These are phyloP conservation scores for Pangasius djambal DNA, from an alignment of 2,797 vertebrate species.

Conservation along the genomic window DNA sequence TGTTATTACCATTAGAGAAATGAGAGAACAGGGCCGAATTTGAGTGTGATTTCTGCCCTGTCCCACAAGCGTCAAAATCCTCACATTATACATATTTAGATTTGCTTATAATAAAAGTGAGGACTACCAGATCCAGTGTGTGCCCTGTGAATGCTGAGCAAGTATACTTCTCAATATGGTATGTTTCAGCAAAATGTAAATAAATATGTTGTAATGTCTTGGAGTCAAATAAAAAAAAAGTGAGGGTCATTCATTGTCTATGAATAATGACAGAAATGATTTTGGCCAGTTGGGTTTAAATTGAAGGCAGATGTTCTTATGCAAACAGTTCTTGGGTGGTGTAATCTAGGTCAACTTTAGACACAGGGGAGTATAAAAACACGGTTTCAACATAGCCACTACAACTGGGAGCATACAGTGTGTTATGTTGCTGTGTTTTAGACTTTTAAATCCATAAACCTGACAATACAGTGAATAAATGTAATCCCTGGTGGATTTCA, in stretches of 20 bases:
- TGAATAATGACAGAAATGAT: constrained; percentile 74
- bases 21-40: constrained; percentile 30
- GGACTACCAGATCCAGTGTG: constrained; percentile 31
- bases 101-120: constrained; percentile 18
- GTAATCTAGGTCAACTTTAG: constrained; percentile 71
- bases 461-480: constrained; percentile 47
- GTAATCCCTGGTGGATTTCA: constrained; percentile 23
- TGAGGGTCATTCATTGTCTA: constrained; percentile 62
- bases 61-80: constrained; percentile 32
- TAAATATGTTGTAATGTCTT: constrained; percentile 66
- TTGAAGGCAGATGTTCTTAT: constrained; percentile 77
- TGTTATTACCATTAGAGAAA: constrained; percentile 22
- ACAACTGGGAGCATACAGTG: constrained; percentile 42
- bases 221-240: constrained; percentile 67
- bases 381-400: constrained; percentile 55
- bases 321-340: constrained; percentile 68
- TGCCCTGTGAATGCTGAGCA: constrained; percentile 59
- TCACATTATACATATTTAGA: constrained; percentile 6
- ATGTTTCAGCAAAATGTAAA: constrained; percentile 67
- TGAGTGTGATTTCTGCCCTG: constrained; percentile 33
- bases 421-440: constrained; percentile 39
- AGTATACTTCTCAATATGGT: constrained; percentile 52
- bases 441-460: constrained; percentile 46
- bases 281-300: constrained; percentile 67
- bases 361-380: constrained; percentile 62